These are phyloP conservation scores for Drepana arcuata DNA, from an alignment of 1,140 invertebrate species.

Conservation along the genomic window DNA sequence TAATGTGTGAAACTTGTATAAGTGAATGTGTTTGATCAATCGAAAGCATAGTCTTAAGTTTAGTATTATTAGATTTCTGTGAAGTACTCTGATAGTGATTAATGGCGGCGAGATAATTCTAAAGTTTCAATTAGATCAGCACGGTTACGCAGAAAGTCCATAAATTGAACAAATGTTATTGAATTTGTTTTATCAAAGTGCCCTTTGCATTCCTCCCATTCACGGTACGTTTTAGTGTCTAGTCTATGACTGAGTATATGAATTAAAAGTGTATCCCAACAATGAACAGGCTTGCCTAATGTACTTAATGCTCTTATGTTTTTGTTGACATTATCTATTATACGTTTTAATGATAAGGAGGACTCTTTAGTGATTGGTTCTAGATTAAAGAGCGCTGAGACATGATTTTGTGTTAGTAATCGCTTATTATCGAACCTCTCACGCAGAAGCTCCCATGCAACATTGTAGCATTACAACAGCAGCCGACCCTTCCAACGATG, in stretches of 20 bases:
- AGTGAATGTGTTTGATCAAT: neutral
- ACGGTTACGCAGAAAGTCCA: neutral
- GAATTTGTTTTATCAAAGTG: neutral
- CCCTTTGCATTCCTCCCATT: conserved; percentile 2
- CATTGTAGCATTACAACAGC: conserved; percentile 1
- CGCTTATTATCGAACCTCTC: conserved; percentile 3
- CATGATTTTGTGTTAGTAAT: neutral
- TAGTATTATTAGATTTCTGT: no score
- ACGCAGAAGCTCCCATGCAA: conserved; percentile 2
- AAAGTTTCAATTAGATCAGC: neutral
- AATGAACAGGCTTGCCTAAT: neutral
- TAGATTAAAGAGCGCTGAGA: neutral
- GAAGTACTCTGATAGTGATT: neutral
- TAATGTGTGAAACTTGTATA: neutral
- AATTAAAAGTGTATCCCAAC: conserved; percentile 1
- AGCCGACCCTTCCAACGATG: conserved; percentile 2
- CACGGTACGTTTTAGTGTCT: conserved; percentile 1
- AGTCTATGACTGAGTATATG: neutral
- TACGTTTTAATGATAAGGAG: neutral
- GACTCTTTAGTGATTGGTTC: neutral
- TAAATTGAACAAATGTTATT: neutral
- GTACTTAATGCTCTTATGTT: neutral
- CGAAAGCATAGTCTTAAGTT: neutral
- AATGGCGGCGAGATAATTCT: neutral
- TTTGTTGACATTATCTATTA: conserved; percentile 1